Evolutionary conservation across 2,113 vertebrate species (phyloP), one percentile per base, ranked within the genome.

Genomic region (Ptilonorhynchus violaceus): DNA sequence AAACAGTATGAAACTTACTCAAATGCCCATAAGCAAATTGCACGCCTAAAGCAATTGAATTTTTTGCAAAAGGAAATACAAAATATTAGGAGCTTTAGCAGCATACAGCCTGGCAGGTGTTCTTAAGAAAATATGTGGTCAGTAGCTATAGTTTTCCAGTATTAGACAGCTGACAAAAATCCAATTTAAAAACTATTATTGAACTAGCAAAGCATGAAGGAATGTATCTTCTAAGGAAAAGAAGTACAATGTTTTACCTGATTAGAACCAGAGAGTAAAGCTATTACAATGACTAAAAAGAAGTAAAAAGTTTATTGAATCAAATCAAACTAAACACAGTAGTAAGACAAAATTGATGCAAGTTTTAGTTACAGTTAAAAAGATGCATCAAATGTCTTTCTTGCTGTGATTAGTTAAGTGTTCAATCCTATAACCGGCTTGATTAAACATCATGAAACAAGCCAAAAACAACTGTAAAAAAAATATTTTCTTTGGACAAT

Each of bases 201-300:
- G 94, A 96, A 94, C 86, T 91, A 96, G 42, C 35, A 95, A 94
- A 92, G 78, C 92, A 92, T 81, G 82, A 93, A 84, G 49, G 37
- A 88, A 75, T 25, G 28, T 41, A 78, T 75, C 78, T 96, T 91
- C 60, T 59, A 86, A 72, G 50, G 35, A 70, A 82, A 85, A 93
- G 20, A 6, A 91, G 21, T 59, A 82, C n/a, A 82, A 56, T 41
- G 47, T 56, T 93, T 91, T 77, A 88, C 72, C 35, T 67, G 41
- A 92, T 92, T 94, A 74, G 64, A 79, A 84, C 23, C 42, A 31
- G 25, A 76, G 9, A 93, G 41, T 30, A 78, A 63, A 92, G 73
- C 56, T 53, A 89, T 78, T 64, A 72, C n/a, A 77, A 58, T 46
- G 25, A 91, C 60, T 75, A 75, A 84, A 96, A 96, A 73, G 13